These are phyloP conservation scores for Ptyas mucosa DNA, from an alignment of 2,113 vertebrate species.

Conservation along the genomic window DNA sequence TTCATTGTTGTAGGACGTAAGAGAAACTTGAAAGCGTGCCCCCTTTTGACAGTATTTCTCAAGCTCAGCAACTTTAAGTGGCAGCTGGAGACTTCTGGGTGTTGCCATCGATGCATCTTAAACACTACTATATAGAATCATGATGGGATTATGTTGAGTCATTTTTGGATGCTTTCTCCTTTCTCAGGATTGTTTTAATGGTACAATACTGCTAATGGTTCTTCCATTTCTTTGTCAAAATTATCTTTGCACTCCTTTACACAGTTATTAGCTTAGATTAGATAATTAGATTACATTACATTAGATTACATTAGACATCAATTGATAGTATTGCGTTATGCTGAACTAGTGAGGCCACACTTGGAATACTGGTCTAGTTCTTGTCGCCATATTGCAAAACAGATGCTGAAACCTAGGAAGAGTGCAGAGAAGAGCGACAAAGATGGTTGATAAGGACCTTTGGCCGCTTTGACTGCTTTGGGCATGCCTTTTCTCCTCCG, in stretches of 20 bases:
- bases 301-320: neutral
- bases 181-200: neutral
- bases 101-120: neutral
- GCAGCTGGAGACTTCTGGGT: neutral
- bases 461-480: neutral
- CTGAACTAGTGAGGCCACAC: neutral
- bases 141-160: neutral
- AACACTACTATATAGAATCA: neutral
- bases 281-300: neutral
- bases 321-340: neutral
- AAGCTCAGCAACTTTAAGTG: neutral
- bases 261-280: neutral
- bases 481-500: neutral
- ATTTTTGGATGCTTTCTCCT: neutral
- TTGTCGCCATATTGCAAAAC: neutral
- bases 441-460: neutral
- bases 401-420: neutral
- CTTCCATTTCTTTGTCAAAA: neutral
- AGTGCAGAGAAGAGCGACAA: neutral
- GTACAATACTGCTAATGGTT: neutral
- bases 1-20: neutral
- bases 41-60: neutral
- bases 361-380: neutral
- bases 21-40: neutral
- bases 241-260: neutral